A percentile compares a stretch with the other conserved stretches of the same genome.
Conservation (phyloP, 2,888 invertebrate species). For the Epinotia ramella region DNA sequence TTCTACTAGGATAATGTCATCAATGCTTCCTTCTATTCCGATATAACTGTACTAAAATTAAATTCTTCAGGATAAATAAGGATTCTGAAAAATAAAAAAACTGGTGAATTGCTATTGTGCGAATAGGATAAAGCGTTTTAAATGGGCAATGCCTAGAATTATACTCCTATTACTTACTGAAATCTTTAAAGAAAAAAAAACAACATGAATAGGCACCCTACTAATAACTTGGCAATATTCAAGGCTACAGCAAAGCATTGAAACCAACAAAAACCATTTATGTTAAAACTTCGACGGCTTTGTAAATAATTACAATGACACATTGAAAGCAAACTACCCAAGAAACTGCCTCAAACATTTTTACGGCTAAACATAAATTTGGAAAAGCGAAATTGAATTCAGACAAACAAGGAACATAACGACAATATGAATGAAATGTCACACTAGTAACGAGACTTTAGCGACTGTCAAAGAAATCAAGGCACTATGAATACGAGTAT, state of each 20-base stretch:
- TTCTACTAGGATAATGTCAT: neutral
- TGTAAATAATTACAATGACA: neutral
- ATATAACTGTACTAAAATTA: too few relatives aligned
- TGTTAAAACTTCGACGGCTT: neutral
- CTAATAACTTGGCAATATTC: too few relatives aligned
- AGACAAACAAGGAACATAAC: neutral
- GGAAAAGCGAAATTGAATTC: constrained; percentile 15
- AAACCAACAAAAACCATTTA: too few relatives aligned
- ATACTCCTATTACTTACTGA: too few relatives aligned
- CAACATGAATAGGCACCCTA: too few relatives aligned
- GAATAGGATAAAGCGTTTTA: too few relatives aligned
- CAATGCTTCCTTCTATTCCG: neutral
- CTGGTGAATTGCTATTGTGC: too few relatives aligned
- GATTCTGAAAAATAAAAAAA: too few relatives aligned
- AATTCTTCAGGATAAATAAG: too few relatives aligned
- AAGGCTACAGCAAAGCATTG: too few relatives aligned
- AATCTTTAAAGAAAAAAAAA: too few relatives aligned
- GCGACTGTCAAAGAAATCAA: neutral
- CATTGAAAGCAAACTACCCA: neutral
- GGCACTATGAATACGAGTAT: neutral
- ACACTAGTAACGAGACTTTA: neutral
- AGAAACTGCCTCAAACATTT: constrained; percentile 6
- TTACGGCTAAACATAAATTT: constrained; percentile 7
- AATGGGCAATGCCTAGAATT: too few relatives aligned
- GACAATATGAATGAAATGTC: constrained; percentile 9